Evolutionary conservation across 1,140 invertebrate species (phyloP), one percentile per base, ranked within the genome.

Genomic region (Drosophila ironensis): DNA sequence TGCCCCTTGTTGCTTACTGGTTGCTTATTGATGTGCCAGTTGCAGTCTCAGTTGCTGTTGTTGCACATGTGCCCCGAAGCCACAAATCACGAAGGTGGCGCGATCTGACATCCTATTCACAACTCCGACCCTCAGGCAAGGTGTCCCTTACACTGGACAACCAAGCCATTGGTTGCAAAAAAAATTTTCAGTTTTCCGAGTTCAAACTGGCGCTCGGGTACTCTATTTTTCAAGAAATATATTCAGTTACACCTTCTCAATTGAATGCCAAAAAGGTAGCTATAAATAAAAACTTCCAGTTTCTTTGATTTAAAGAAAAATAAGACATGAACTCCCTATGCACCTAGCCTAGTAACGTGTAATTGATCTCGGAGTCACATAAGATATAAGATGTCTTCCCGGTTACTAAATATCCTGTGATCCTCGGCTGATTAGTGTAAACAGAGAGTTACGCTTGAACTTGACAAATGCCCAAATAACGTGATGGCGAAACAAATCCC

Each of bases 401-500:
- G n/a, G n/a, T n/a, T n/a, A n/a, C n/a, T n/a, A n/a, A 2, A 0
- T 11, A 27, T 7, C 8, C 14, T 27, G 4, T 11, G n/a, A 37
- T 30, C 11, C 19, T 41, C 27, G 16, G 78, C 53, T 64, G 69
- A 24, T 22, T 50, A 56, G 80, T 84, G 70, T 67, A 47, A 59
- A 42, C 47, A 14, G 42, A 67, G 44, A 64, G 74, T 67, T 75
- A 87, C 74, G 80, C 80, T 86, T 87, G 80, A 86, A 86, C 80
- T 86, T 86, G 80, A 86, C 80, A 86, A 86, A 86, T 86, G 80
- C 74, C 61, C 41, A 86, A 86, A 86, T 86, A 87, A 80, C 80
- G 80, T 86, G 81, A 86, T 70, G 71, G 52, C 56, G 72, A 84
- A 67, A 71, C 46, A 75, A 47, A 73, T 72, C 69, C 68, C 64